Conservation (phyloP, 1,140 invertebrate species). For the Drosophila nebulosa region DNA sequence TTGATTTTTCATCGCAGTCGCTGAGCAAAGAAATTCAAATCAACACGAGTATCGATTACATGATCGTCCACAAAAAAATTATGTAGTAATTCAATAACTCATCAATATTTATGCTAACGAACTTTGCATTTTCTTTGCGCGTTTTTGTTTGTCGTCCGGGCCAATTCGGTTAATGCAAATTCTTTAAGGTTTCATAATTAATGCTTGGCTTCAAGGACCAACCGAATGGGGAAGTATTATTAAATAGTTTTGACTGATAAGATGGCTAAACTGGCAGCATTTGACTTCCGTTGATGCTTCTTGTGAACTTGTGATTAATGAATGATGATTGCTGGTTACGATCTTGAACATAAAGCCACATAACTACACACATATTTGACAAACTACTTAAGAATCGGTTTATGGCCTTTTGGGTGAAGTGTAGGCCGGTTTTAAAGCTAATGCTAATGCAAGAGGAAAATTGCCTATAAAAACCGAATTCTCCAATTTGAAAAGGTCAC, state of each 20-base stretch:
- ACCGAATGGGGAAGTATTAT: constrained; percentile 29
- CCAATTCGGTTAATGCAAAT: constrained; percentile 46
- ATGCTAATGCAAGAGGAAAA: constrained; percentile 4
- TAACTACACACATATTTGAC: constrained; percentile 9
- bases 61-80: constrained; percentile 25
- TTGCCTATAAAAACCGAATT: constrained; percentile 14
- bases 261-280: constrained; percentile 34
- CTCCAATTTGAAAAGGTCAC: constrained; percentile 31
- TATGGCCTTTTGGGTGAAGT: not conserved
- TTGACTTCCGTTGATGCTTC: constrained; percentile 48
- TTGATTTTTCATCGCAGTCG: constrained; percentile 42
- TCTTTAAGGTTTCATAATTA: constrained; percentile 39
- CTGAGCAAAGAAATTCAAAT: constrained; percentile 50
- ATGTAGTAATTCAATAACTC: constrained; percentile 4
- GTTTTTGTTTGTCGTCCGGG: constrained; percentile 9
- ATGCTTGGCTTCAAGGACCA: constrained; percentile 37
- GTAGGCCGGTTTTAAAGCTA: constrained; percentile 27
- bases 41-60: constrained; percentile 51
- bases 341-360: constrained; percentile 8
- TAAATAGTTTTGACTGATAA: constrained; percentile 19
- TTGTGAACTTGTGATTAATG: constrained; percentile 41
- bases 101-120: constrained; percentile 30
- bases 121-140: not conserved
- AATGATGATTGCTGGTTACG: constrained; percentile 10
- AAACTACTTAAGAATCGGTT: not conserved